Evolutionary conservation across 1,140 invertebrate genomes (phyloP), one percentile per base, ranked within the genome.

Genomic region (Cheumatopsyche charites): DNA sequence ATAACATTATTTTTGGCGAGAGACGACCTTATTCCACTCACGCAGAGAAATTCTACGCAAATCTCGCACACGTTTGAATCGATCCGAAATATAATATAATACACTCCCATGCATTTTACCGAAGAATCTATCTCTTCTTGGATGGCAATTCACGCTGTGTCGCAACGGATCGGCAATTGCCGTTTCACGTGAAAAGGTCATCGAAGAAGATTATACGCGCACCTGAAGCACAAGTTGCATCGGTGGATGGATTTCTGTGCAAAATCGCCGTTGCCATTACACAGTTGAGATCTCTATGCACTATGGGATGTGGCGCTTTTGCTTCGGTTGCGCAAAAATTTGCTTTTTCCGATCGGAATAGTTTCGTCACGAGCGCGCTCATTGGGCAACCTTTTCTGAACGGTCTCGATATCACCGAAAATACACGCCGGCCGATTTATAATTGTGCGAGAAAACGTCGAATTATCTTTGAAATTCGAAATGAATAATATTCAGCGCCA

Each of bases 311-410:
- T 52, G 47, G 19, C 19, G 47, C 47, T 52, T 52, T 52, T 19
- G n/a, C 15, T 5, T 52, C 47, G 47, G 47, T 58, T 58, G 55
- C 23, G 55, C 55, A 58, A 58, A 26, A 25, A 13, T 58, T 58
- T 58, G 19, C 55, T 23, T 58, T 58, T 58, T 58, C 55, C 55
- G 55, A 58, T 58, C 55, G 55, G 55, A 58, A 58, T 58, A 58
- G 55, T 58, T 58, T 58, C 55, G 21, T 3, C 19, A 58, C 19
- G 21, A 58, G 12, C 11, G 19, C 19, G 17, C 17, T 58, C 21
- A 58, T 58, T 36, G 29, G 29, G 29, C 29, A 36, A 36, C 29
- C 3, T 36, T 36, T 36, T 36, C 29, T n/a, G 29, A 36, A 36
- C 9, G 29, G 29, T 36, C n/a, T n/a, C 29, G 29, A 36, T 36